phyloP scores from a whole-genome alignment of 2,888 invertebrate genomes.

The Trichacis sp. region DNA sequence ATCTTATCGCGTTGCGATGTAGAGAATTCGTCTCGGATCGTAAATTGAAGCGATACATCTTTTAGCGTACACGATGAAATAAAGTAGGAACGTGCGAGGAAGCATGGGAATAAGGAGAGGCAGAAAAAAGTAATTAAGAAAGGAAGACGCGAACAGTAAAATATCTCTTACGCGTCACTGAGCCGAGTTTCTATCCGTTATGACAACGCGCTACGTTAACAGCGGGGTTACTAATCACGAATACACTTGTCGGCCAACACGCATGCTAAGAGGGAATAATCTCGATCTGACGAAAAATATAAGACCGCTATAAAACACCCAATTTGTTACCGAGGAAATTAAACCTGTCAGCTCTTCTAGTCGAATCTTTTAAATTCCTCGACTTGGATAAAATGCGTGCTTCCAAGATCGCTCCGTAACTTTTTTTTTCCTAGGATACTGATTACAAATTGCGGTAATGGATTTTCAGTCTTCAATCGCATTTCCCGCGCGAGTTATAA shows the following conservation, averaged over 20 bases:
- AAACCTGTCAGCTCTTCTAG: conserved; percentile 29
- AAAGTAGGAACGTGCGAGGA: conserved; percentile 16
- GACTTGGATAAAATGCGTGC: conserved; percentile 9
- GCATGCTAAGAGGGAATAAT: conserved; percentile 29
- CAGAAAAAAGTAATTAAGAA: conserved; percentile 37
- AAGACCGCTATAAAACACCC: conserved; percentile 30
- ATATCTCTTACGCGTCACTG: conserved; percentile 36
- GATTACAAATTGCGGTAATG: not conserved
- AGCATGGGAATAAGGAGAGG: conserved; percentile 18
- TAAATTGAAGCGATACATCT: conserved; percentile 27
- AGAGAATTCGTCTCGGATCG: too few species aligned
- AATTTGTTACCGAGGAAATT: conserved; percentile 37
- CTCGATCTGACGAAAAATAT: conserved; percentile 25
- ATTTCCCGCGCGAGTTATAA: not conserved
- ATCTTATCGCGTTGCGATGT: too few species aligned
- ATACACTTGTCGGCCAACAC: conserved; percentile 17
- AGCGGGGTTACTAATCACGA: conserved; percentile 40
- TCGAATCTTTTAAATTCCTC: conserved; percentile 12
- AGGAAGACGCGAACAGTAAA: conserved; percentile 19
- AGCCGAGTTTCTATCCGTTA: conserved; percentile 27
- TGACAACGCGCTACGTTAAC: conserved; percentile 37
- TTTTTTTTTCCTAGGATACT: not conserved
- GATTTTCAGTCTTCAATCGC: not conserved
- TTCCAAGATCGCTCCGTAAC: not conserved
- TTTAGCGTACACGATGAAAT: conserved; percentile 28